phyloP scores from a whole-genome alignment of 2,113 vertebrate species.

The Daboia siamensis region DNA sequence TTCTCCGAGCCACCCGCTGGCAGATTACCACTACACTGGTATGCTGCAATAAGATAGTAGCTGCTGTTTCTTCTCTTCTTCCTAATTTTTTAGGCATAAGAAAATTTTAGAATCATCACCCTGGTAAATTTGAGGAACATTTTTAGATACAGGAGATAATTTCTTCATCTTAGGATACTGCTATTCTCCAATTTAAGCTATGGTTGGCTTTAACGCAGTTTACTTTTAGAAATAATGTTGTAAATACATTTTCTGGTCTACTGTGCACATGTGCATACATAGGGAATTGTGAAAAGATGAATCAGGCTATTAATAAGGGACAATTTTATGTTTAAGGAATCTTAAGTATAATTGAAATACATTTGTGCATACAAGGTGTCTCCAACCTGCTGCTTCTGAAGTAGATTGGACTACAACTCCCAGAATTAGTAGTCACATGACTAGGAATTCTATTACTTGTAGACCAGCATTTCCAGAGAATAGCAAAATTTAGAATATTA shows the following conservation, averaged over 20 bases:
- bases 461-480: not conserved
- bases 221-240: not conserved
- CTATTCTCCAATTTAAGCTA: not conserved
- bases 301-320: not conserved
- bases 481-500: not conserved
- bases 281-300: not conserved
- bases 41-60: conserved; percentile 17
- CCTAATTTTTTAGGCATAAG: not conserved
- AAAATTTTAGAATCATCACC: not conserved
- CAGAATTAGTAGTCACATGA: not conserved
- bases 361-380: not conserved
- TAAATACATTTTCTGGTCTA: not conserved
- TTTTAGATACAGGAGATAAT: not conserved
- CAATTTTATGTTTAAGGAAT: not conserved
- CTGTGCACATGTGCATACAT: not conserved
- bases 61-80: not conserved
- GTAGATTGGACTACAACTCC: not conserved
- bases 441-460: not conserved
- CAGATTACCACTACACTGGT: conserved; percentile 96
- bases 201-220: not conserved
- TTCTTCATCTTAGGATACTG: not conserved
- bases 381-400: not conserved
- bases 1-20: conserved; percentile 76
- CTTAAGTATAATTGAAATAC: not conserved
- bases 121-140: not conserved